Conservation (phyloP, 2,888 invertebrate species). For the Mellilla xanthometata region DNA sequence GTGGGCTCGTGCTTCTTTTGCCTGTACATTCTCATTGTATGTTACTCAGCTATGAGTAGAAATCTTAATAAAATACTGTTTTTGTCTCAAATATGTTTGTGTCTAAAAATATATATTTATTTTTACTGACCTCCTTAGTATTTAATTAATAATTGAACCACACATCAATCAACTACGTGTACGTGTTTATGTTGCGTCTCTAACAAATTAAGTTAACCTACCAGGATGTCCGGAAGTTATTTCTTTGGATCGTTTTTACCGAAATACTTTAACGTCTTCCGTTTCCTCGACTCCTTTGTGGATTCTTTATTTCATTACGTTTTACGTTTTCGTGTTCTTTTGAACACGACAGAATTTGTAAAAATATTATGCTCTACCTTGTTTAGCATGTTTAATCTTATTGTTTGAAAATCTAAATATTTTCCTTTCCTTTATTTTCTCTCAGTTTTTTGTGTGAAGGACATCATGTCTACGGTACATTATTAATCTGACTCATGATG, state of each 20-base stretch:
- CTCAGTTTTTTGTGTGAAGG: too few relatives aligned
- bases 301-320: conserved; percentile 8
- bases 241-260: conserved; percentile 6
- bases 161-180: neutral
- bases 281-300: conserved; percentile 14
- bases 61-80: too few relatives aligned
- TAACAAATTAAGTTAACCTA: neutral
- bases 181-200: neutral
- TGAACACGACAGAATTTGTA: neutral
- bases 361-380: neutral
- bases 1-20: conserved; percentile 1
- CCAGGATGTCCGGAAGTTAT: conserved; percentile 13
- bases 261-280: conserved; percentile 21
- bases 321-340: too few relatives aligned
- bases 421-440: too few relatives aligned
- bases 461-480: too few relatives aligned
- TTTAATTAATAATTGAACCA: too few relatives aligned
- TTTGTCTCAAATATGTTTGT: too few relatives aligned
- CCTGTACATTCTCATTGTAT: neutral
- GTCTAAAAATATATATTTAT: too few relatives aligned
- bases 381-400: neutral
- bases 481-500: too few relatives aligned
- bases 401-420: too few relatives aligned
- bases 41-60: neutral
- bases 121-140: too few relatives aligned